Conservation (phyloP, 2,888 invertebrate species). For the Hypselothyrea guttata region DNA sequence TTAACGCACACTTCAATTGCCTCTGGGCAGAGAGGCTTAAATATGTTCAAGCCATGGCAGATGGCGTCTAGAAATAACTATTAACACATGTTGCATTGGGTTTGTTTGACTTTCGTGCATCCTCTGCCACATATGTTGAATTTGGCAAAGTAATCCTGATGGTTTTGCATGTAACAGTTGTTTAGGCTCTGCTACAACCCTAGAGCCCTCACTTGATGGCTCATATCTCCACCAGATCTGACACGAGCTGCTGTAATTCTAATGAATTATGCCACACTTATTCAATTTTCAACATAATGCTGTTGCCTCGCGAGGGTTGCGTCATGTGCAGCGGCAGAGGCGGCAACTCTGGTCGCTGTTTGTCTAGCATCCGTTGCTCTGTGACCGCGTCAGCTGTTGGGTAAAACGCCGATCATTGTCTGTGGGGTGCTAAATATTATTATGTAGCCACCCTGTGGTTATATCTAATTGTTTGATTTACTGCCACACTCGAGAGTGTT, state of each 20-base stretch:
- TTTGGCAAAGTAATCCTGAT: conserved; percentile 11
- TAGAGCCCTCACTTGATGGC: conserved; percentile 14
- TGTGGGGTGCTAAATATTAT: conserved; percentile 39
- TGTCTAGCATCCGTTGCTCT: conserved; percentile 1
- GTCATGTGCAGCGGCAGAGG: conserved; percentile 20
- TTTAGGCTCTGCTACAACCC: conserved; percentile 28
- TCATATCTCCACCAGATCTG: conserved; percentile 31
- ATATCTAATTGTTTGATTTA: conserved; percentile 40
- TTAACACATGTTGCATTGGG: no score
- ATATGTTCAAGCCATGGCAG: conserved; percentile 22
- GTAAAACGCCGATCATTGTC: conserved; percentile 20
- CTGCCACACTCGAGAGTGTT: conserved; percentile 9
- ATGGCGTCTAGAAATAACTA: conserved; percentile 19
- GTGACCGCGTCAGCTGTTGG: conserved; percentile 59
- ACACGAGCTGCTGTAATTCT: conserved; percentile 39
- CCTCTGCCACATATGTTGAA: conserved; percentile 53
- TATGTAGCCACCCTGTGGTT: conserved; percentile 46
- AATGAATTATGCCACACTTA: conserved; percentile 64
- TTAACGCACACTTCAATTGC: conserved; percentile 8
- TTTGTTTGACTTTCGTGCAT: conserved; percentile 16
- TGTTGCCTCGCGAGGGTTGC: conserved; percentile 35
- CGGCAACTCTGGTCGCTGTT: conserved; percentile 20
- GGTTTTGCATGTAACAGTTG: conserved; percentile 50
- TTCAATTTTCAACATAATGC: conserved; percentile 49
- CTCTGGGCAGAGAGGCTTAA: conserved; percentile 6